These are phyloP conservation scores for Cyrtodaria siliqua DNA, from an alignment of 2,888 invertebrate genomes.

Conservation along the genomic window DNA sequence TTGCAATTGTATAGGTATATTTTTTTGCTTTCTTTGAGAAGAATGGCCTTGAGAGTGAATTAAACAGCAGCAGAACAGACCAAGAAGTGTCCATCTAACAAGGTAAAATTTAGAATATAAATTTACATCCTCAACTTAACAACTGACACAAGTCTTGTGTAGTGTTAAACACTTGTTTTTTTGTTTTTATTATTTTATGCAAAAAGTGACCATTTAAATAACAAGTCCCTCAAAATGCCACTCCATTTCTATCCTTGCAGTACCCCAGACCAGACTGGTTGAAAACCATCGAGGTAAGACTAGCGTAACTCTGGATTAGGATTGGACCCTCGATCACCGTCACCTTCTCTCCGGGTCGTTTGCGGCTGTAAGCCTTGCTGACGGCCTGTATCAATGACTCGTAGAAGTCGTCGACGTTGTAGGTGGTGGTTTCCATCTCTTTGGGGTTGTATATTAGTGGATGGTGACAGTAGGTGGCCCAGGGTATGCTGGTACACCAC, in stretches of 20 bases:
- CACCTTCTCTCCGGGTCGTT: constrained; percentile 77
- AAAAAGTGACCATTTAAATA: too few species aligned
- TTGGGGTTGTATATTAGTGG: constrained; percentile 87
- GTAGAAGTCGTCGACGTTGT: constrained; percentile 86
- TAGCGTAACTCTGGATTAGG: constrained; percentile 93
- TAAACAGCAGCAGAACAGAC: too few species aligned
- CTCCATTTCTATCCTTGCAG: constrained; percentile 94
- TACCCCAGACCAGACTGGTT: constrained; percentile 94
- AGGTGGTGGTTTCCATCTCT: constrained; percentile 84
- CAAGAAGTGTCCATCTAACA: too few species aligned
- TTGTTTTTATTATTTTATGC: too few species aligned
- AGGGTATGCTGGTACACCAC: constrained; percentile 92
- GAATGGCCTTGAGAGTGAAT: too few species aligned
- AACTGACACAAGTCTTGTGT: too few species aligned
- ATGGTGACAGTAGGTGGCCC: constrained; percentile 92
- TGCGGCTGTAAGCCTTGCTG: constrained; percentile 72
- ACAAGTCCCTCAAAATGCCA: constrained; percentile 89
- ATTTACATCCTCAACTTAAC: too few species aligned
- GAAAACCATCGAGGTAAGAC: constrained; percentile 91
- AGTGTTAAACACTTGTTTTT: too few species aligned
- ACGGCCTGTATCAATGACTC: constrained; percentile 80
- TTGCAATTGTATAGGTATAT: too few species aligned
- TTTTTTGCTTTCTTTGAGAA: too few species aligned
- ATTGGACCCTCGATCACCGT: constrained; percentile 87
- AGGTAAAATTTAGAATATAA: too few species aligned